Evolutionary conservation across 2,797 vertebrate species (phyloP).

Genomic region (Betta splendens): DNA sequence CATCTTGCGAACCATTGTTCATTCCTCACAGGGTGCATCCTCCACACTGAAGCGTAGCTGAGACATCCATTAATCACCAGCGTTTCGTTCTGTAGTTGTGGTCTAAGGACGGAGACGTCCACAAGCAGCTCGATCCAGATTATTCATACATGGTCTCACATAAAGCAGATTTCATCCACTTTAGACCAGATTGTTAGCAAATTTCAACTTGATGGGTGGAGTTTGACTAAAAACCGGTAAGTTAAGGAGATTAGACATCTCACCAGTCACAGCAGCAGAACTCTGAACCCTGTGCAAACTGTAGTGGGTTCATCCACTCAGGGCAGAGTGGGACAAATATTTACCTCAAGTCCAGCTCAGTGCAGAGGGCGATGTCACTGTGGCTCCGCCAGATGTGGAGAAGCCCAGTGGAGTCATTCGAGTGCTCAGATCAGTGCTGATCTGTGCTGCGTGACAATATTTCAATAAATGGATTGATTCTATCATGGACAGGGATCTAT

Average conservation of each 20-base stretch:
- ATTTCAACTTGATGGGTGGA: neutral
- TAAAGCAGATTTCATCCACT: neutral
- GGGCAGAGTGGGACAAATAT: conserved; percentile 64
- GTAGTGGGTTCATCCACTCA: conserved; percentile 1
- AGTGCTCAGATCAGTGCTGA: neutral
- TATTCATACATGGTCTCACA: neutral
- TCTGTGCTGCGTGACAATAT: neutral
- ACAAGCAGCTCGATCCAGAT: conserved; percentile 2
- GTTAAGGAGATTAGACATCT: too few species aligned
- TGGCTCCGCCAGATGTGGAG: conserved; percentile 35
- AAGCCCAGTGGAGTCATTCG: neutral
- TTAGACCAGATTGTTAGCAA: conserved; percentile 1
- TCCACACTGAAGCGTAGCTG: conserved; percentile 24
- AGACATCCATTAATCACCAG: conserved; percentile 32
- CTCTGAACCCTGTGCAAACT: conserved; percentile 73
- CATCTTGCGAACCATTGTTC: conserved; percentile 35
- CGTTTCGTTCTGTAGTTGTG: conserved; percentile 35
- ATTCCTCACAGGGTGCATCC: conserved; percentile 34
- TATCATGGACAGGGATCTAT: neutral
- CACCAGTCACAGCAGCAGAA: conserved; percentile 45
- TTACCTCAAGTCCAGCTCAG: conserved; percentile 58
- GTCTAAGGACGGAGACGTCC: conserved; percentile 4
- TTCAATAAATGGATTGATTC: too few species aligned
- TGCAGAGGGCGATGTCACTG: conserved; percentile 42
- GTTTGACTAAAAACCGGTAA: too few species aligned